Evolutionary conservation across 2,113 vertebrate species (phyloP).

Genomic region (Ochotona princeps): DNA sequence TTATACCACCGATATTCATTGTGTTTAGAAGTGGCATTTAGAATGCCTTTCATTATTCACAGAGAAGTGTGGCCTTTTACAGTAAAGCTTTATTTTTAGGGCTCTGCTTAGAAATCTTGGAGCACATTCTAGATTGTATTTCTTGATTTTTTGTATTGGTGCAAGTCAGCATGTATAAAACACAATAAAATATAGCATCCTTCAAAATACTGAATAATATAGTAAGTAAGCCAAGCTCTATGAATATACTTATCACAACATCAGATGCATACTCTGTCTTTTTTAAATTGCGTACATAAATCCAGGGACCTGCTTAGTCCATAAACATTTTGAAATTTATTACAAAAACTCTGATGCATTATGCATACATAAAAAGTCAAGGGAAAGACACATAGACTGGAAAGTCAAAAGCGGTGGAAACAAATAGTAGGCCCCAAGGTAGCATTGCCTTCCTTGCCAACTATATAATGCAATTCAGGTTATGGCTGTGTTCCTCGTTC

Average conservation of each 20-base stretch:
- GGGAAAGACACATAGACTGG: not conserved
- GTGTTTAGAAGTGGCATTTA: conserved; percentile 7
- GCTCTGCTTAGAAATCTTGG: not conserved
- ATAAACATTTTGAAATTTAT: not conserved
- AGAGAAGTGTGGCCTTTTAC: not conserved
- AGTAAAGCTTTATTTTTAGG: conserved; percentile 34
- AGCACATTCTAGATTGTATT: not conserved
- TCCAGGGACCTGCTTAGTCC: not conserved
- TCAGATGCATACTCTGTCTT: not conserved
- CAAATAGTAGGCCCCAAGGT: not conserved
- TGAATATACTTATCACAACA: not conserved
- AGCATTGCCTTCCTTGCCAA: not conserved
- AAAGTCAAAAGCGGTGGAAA: not conserved
- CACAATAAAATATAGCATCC: not conserved
- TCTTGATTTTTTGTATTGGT: not conserved
- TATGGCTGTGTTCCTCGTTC: not conserved
- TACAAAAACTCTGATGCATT: not conserved
- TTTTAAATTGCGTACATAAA: not conserved
- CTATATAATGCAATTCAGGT: too few species aligned
- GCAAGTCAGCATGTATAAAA: not conserved
- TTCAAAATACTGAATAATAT: not conserved
- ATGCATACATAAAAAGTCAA: not conserved
- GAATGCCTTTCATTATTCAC: conserved; percentile 11
- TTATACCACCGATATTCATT: not conserved
- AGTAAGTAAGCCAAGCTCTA: not conserved